Evolutionary conservation across 2,113 vertebrate genomes (phyloP).

Genomic region (Lamprologus speciosus): DNA sequence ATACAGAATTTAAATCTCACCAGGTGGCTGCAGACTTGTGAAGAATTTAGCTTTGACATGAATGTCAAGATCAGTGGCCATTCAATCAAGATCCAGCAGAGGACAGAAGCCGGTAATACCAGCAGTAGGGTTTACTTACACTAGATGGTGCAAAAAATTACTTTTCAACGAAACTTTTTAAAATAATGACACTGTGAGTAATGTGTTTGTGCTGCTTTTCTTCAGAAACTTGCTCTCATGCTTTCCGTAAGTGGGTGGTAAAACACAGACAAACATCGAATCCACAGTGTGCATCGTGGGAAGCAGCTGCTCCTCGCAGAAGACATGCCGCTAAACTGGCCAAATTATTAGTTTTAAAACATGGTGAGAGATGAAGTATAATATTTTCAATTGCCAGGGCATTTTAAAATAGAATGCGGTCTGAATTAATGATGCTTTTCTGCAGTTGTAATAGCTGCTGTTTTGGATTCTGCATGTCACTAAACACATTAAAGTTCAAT

Average conservation of each 20-base stretch:
- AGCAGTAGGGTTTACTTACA: conserved; percentile 46
- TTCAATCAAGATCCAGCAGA: neutral
- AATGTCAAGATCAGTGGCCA: conserved; percentile 26
- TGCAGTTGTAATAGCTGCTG: neutral
- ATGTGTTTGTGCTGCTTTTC: neutral
- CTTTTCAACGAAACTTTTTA: neutral
- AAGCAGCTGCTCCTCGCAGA: conserved; percentile 34
- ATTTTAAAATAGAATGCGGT: neutral
- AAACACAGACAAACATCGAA: neutral
- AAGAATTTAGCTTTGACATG: conserved; percentile 52
- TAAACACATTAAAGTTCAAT: neutral
- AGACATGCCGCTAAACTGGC: conserved; percentile 41
- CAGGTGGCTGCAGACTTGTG: conserved; percentile 63
- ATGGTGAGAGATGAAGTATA: conserved; percentile 38
- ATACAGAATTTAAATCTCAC: conserved; percentile 52
- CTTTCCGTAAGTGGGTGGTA: conserved; percentile 31
- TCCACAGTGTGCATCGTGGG: conserved; percentile 48
- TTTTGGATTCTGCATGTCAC: neutral
- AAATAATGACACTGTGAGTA: neutral
- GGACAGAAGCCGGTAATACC: conserved; percentile 40
- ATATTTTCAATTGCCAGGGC: neutral
- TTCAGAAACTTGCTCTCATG: conserved; percentile 52
- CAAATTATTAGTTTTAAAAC: conserved; percentile 39
- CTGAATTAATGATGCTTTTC: neutral
- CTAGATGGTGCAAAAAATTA: conserved; percentile 7